phyloP scores from a whole-genome alignment of 2,113 vertebrate species.

The Atractosteus spatula region DNA sequence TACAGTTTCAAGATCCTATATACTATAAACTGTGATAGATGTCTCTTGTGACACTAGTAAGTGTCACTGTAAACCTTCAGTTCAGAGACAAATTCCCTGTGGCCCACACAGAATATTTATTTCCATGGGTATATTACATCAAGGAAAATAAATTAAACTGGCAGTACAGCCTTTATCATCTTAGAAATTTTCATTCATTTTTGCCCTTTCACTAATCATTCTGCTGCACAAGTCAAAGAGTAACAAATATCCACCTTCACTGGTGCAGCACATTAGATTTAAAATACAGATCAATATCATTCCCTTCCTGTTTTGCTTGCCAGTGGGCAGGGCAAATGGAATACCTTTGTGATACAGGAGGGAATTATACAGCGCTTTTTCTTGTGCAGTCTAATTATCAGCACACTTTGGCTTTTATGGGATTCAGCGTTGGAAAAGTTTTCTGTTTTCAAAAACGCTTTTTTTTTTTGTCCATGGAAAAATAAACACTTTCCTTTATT shows the following conservation, averaged over 20 bases:
- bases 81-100: conserved; percentile 9
- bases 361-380: conserved; percentile 2
- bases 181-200: conserved; percentile 13
- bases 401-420: conserved; percentile 1
- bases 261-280: conserved; percentile 11
- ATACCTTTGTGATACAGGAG: conserved; percentile 7
- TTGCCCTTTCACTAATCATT: conserved; percentile 4
- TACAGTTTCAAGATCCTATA: too few relatives aligned
- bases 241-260: conserved; percentile 11
- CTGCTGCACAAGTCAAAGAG: background rate
- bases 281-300: conserved; percentile 10
- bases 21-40: background rate
- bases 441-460: conserved; percentile 17
- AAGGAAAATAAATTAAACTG: conserved; percentile 7
- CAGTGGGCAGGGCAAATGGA: background rate
- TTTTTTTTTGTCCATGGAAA: conserved; percentile 36
- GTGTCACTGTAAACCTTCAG: conserved; percentile 1
- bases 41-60: background rate
- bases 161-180: conserved; percentile 7
- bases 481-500: background rate
- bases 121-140: conserved; percentile 13
- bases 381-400: conserved; percentile 1
- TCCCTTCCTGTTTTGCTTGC: conserved; percentile 6
- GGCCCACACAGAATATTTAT: background rate
- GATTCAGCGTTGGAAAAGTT: conserved; percentile 15